A percentile compares a stretch with the other conserved stretches of the same genome.
Evolutionary conservation across 2,888 invertebrate genomes (phyloP).

Genomic region (Ophioninae sp.): DNA sequence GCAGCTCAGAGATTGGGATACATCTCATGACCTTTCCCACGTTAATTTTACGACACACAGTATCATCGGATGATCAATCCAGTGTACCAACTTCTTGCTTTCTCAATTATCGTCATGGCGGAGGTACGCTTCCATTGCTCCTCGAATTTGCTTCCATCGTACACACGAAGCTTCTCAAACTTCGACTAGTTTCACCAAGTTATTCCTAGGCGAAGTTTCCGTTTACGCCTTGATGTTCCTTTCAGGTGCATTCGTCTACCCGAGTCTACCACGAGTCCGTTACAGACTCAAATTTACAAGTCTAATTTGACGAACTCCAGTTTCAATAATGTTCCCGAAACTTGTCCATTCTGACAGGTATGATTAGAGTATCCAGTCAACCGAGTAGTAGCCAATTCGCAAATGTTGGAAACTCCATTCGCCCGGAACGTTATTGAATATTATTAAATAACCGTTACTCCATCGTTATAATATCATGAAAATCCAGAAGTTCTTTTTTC

Average conservation of each 20-base stretch:
- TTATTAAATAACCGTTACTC: background rate
- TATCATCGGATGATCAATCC: background rate
- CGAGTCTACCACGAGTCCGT: background rate
- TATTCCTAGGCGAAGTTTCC: conserved; percentile 35
- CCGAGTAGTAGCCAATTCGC: background rate
- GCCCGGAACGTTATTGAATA: background rate
- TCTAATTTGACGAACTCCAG: conserved; percentile 28
- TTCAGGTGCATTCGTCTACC: conserved; percentile 17
- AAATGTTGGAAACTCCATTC: background rate
- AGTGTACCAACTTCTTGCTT: background rate
- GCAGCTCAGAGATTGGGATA: background rate
- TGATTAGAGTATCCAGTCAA: background rate
- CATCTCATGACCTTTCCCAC: background rate
- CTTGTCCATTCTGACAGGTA: background rate
- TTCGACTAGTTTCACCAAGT: conserved; percentile 32
- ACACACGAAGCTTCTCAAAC: conserved; percentile 17
- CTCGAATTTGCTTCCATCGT: background rate
- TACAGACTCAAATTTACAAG: conserved; percentile 13
- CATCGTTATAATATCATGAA: background rate
- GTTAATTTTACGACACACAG: background rate
- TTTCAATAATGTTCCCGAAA: conserved; percentile 29
- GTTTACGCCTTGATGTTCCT: conserved; percentile 9
- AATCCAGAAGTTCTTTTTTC: too few relatives aligned
- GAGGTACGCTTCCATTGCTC: background rate
- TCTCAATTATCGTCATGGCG: background rate